Percentiles rank a stretch among this genome's conserved stretches.
Conservation (phyloP, 2,797 vertebrate species). For the Argya squamiceps region DNA sequence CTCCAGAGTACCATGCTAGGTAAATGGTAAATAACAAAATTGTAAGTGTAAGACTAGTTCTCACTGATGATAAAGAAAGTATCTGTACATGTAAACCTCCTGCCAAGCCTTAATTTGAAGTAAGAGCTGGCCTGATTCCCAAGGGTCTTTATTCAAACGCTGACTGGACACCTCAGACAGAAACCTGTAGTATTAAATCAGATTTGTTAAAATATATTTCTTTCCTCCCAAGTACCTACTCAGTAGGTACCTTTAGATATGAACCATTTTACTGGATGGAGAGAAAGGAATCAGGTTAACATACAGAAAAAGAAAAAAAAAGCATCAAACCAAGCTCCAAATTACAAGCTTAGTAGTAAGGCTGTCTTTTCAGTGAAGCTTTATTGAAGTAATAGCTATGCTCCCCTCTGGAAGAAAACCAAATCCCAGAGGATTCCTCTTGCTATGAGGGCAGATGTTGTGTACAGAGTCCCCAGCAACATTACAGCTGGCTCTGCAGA, state of each 20-base stretch:
- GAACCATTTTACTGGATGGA: not conserved
- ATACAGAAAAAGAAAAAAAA: not conserved
- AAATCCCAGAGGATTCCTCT: not conserved
- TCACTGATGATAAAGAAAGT: not conserved
- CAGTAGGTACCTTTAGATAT: not conserved
- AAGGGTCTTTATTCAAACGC: not conserved
- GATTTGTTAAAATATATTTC: not conserved
- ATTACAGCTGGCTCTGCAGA: fast-evolving
- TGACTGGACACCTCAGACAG: not conserved
- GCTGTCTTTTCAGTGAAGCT: not conserved
- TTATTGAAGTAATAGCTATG: not conserved
- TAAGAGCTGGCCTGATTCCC: not conserved
- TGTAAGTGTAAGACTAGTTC: not conserved
- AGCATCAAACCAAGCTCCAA: not conserved
- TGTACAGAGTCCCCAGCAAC: not conserved
- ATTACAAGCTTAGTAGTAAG: not conserved
- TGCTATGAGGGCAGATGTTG: not conserved
- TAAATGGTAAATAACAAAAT: not conserved
- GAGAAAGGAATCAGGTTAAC: not conserved
- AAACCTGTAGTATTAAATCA: not conserved
- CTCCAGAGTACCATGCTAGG: not conserved
- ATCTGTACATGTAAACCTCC: not conserved
- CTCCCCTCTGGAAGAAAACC: not conserved
- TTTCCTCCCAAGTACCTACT: not conserved
- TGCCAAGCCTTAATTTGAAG: not conserved